Evolutionary conservation across 2,113 vertebrate species (phyloP).

Genomic region (Sturnira hondurensis): DNA sequence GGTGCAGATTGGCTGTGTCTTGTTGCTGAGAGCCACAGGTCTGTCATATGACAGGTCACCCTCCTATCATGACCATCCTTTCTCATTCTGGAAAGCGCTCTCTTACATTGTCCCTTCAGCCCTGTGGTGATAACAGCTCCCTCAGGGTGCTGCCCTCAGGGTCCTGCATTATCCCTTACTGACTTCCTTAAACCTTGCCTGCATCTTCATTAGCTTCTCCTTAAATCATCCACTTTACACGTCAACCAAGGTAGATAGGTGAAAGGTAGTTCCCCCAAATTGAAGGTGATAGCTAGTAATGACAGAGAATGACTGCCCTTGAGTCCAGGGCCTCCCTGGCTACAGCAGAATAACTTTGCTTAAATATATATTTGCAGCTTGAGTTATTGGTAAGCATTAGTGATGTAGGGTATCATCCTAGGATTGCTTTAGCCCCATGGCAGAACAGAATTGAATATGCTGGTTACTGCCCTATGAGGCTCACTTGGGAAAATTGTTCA

Average conservation of each 20-base stretch:
- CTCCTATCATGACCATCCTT: background rate
- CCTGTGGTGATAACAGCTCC: background rate
- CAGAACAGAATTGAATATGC: background rate
- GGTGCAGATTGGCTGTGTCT: background rate
- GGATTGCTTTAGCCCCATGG: background rate
- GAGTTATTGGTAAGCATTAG: background rate
- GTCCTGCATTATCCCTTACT: background rate
- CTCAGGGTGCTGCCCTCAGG: background rate
- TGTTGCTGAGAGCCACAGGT: background rate
- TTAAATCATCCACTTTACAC: background rate
- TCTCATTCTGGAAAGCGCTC: background rate
- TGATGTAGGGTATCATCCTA: accelerated
- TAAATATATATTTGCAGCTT: background rate
- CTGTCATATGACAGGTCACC: background rate
- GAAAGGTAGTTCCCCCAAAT: background rate
- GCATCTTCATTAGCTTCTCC: background rate
- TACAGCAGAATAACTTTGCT: background rate
- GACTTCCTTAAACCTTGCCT: background rate
- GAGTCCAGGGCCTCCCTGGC: background rate
- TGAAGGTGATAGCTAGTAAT: background rate
- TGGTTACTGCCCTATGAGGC: background rate
- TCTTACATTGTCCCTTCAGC: background rate
- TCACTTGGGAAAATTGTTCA: background rate
- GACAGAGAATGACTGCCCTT: background rate
- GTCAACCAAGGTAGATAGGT: background rate